Base-by-base conservation (phyloP, 2,888 invertebrate genomes). In the Clepsis dumicolana region DNA sequence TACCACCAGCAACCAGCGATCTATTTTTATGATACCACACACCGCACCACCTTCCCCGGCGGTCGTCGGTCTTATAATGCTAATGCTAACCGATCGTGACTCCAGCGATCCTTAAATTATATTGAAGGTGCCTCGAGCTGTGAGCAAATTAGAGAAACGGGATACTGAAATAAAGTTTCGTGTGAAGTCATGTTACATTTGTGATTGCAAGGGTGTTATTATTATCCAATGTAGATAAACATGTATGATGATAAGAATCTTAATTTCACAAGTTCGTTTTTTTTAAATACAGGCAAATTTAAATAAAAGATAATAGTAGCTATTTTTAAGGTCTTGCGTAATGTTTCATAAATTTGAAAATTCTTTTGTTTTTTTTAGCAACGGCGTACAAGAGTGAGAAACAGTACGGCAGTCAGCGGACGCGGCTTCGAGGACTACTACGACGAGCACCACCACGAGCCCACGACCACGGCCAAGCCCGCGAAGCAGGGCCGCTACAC, bases 401-500 rank as follows among this genome's bases (percentile, higher is more conserved):
- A 80, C 60, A 70, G 63, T 7, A 78, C 79, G 27, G 79, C 74
- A 0, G 87, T 68, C 1, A 87, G 75, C 63, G 92, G 90, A 0
- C 86, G 93, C 64, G 93, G 93, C 0, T 88, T 90, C 72, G 85
- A 91, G 53, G 87, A 92, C 72, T 91, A 94, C 71, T 94, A 94
- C 70, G 93, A 94, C 63, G 91, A 93, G 64, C 88, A 94, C 60
- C 86, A 92, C 70, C 76, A 89, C 64, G 81, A 86, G 18, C 81
- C 86, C 3, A 91, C 91, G 35, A 92, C 93, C 29, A 91, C 92
- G 0, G 80, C 86, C 5, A 90, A 90, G 73, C 90, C 94, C 32
- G 92, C 95, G 86, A 94, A 95, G 80, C 94, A 94, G 73, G 92
- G 94, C 14, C 81, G 94, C 2, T 95, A 95, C 85, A 91, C 94